Evolutionary conservation across 2,797 vertebrate species (phyloP), one percentile per base, ranked within the genome.

Genomic region (Phylloscopus collybita): DNA sequence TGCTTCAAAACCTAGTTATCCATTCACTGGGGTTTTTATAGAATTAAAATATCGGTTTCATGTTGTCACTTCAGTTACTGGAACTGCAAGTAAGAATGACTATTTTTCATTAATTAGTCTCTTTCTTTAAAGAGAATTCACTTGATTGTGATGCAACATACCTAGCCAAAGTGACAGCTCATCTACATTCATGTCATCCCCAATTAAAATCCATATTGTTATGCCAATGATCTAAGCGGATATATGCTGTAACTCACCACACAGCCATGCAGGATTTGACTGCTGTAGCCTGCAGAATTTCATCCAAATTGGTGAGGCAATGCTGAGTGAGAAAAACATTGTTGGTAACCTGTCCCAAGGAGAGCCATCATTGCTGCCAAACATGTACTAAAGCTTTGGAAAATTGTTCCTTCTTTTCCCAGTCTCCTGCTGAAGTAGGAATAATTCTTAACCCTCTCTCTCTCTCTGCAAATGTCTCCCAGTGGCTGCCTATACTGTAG

Each of bases 91-190:
- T 34, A 67, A 49, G 38, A 64, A 83, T 79, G 14, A 73, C 34
- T 49, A 8, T 57, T 93, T 91, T 83, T 88, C 57, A 88, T 64
- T 79, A 93, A 90, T 84, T 80, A 86, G 42, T 29, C 54, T 60
- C 12, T 57, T 81, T 72, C 44, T 90, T 86, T 90, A 60, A 57
- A 81, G 38, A 51, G 1, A 84, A 34, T 70, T 94, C 29, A 84
- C 51, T 86, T 44, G 32, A 72, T 86, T 88, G 32, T 59, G 47
- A 93, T 72, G 54, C 42, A 81, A 71, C 59, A 40, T 38, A 79
- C 51, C 44, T 65, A 86, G 70, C 30, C 56, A 84, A 65, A 86
- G 36, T 88, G 76, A 88, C 73, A 93, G 70, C 54, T 95, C 78
- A 84, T 69, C 62, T 69, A 50, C 47, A 76, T 66, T 60, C 65